phyloP scores from a whole-genome alignment of 2,113 vertebrate genomes.

The Corythornis cristatus region DNA sequence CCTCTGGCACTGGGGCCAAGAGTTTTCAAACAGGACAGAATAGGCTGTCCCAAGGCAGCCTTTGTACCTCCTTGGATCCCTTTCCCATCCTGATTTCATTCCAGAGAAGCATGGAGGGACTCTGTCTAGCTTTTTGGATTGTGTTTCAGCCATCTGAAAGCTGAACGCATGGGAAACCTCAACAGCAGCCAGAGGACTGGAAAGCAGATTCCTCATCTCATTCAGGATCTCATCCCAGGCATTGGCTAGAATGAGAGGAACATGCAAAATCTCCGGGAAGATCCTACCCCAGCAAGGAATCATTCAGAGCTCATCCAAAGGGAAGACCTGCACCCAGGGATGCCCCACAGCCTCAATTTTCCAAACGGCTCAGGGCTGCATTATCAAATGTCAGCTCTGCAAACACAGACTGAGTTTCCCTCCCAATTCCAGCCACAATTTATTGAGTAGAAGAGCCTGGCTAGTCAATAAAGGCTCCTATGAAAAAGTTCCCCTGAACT shows the following conservation, averaged over 20 bases:
- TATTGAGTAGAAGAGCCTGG: slow-evolving; percentile 40
- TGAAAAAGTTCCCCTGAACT: slow-evolving; percentile 22
- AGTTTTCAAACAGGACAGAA: neutral
- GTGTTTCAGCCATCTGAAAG: slow-evolving; percentile 5
- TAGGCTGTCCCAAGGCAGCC: neutral
- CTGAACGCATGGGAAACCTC: neutral
- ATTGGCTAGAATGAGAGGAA: neutral
- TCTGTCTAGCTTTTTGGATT: neutral
- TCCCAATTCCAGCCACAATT: slow-evolving; percentile 32
- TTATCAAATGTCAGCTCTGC: neutral
- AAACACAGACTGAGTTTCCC: neutral
- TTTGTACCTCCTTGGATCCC: neutral
- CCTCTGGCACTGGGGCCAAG: neutral
- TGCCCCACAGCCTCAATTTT: neutral
- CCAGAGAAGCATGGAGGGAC: neutral
- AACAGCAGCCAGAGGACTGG: slow-evolving; percentile 1
- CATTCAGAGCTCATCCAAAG: neutral
- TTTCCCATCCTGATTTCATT: neutral
- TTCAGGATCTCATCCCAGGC: neutral
- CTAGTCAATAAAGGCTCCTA: slow-evolving; percentile 29
- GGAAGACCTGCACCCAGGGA: neutral
- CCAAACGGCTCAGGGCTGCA: neutral
- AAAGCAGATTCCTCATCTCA: neutral
- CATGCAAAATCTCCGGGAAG: neutral
- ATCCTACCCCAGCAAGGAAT: neutral